Conservation (phyloP, 2,797 vertebrate genomes). For the Anguilla obscura region DNA sequence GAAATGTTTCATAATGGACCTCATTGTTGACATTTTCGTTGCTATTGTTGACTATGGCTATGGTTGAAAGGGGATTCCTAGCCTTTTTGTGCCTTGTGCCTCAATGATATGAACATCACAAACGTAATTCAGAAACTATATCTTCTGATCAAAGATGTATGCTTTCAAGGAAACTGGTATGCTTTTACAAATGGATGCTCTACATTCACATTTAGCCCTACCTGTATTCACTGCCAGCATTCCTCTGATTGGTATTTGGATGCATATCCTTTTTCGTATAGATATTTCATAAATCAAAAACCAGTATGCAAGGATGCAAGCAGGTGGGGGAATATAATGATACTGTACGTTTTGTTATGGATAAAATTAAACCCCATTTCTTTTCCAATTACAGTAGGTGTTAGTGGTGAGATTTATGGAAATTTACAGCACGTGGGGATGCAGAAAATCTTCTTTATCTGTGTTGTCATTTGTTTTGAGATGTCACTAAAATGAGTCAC, state of each 20-base stretch:
- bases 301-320: neutral
- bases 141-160: neutral
- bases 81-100: neutral
- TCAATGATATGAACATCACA: neutral
- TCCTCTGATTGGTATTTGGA: neutral
- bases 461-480: neutral
- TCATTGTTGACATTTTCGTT: neutral
- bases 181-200: neutral
- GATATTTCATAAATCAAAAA: neutral
- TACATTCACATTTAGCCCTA: neutral
- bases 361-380: neutral
- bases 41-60: neutral
- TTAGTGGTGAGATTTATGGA: neutral
- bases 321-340: neutral
- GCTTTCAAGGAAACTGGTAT: neutral
- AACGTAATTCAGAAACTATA: neutral
- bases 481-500: neutral
- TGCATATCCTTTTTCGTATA: neutral
- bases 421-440: neutral
- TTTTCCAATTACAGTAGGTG: neutral
- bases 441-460: neutral
- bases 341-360: neutral
- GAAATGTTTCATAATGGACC: neutral
- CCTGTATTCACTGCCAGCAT: neutral
- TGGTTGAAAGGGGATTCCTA: neutral